Evolutionary conservation across 2,113 vertebrate species (phyloP).

Genomic region (Emberiza fucata): DNA sequence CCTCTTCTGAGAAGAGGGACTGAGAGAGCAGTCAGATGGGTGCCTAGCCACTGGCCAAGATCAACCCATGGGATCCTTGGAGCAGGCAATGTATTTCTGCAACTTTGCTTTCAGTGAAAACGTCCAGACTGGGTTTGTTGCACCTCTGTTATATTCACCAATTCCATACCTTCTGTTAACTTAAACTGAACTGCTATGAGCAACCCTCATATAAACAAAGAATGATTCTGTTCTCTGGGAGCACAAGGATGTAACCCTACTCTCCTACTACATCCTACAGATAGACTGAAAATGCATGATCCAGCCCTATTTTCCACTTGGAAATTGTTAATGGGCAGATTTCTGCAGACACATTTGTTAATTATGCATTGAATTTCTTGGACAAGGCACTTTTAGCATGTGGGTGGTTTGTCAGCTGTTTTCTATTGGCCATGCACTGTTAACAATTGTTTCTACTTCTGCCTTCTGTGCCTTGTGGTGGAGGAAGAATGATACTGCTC

Average conservation of each 20-base stretch:
- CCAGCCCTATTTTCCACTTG: neutral
- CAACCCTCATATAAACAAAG: neutral
- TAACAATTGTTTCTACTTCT: neutral
- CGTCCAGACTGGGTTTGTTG: neutral
- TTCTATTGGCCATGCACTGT: neutral
- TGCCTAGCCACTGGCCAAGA: neutral
- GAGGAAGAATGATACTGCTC: neutral
- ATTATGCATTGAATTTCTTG: neutral
- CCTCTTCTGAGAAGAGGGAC: neutral
- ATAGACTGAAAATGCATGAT: neutral
- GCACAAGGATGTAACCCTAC: neutral
- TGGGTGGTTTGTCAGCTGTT: neutral
- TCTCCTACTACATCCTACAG: neutral
- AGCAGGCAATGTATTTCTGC: neutral
- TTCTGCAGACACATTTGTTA: neutral
- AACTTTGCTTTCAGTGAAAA: neutral
- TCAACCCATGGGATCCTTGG: neutral
- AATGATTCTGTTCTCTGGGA: neutral
- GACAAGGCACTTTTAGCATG: neutral
- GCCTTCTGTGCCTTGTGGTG: neutral
- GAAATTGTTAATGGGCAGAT: neutral
- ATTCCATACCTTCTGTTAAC: neutral
- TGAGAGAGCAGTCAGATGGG: neutral
- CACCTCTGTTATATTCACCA: neutral
- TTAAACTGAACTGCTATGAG: neutral